Percentiles rank a stretch among this genome's conserved stretches.
These are phyloP conservation scores for Phaonia tiefii DNA, from an alignment of 2,888 invertebrate species.

Conservation along the genomic window DNA sequence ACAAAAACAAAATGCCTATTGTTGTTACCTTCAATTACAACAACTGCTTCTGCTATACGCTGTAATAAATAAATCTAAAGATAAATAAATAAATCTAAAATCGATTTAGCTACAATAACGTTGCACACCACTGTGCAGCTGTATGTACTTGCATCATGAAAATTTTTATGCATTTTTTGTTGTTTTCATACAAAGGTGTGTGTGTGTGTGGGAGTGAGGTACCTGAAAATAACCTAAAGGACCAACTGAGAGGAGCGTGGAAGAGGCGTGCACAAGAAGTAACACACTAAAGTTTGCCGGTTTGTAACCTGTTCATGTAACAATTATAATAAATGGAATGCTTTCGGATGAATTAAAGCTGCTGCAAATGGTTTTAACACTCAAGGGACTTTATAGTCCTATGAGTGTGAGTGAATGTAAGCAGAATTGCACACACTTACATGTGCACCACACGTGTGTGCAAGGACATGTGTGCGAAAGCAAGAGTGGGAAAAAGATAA, in stretches of 20 bases:
- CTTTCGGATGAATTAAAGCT: slow-evolving; percentile 66
- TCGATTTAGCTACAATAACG: too few relatives aligned
- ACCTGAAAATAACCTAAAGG: too few relatives aligned
- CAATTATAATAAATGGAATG: slow-evolving; percentile 67
- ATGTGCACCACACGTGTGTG: slow-evolving; percentile 11
- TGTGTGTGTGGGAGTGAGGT: too few relatives aligned
- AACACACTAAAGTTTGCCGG: slow-evolving; percentile 46
- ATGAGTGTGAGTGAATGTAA: neutral
- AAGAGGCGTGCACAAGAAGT: slow-evolving; percentile 33
- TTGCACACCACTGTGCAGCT: too few relatives aligned
- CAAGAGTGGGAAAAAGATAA: slow-evolving; percentile 47
- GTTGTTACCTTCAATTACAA: too few relatives aligned
- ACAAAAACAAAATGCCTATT: too few relatives aligned
- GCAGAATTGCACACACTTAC: slow-evolving; percentile 38
- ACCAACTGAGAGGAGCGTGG: neutral
- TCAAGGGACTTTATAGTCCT: slow-evolving; percentile 56
- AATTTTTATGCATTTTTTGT: too few relatives aligned
- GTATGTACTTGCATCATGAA: too few relatives aligned
- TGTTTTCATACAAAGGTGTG: too few relatives aligned
- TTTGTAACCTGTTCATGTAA: slow-evolving; percentile 64
- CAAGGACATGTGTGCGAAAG: neutral
- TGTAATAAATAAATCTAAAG: too few relatives aligned
- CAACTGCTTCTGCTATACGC: too few relatives aligned
- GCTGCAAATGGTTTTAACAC: slow-evolving; percentile 66
- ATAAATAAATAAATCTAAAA: too few relatives aligned